Conservation (phyloP, 2,797 vertebrate species). For the Anableps anableps region DNA sequence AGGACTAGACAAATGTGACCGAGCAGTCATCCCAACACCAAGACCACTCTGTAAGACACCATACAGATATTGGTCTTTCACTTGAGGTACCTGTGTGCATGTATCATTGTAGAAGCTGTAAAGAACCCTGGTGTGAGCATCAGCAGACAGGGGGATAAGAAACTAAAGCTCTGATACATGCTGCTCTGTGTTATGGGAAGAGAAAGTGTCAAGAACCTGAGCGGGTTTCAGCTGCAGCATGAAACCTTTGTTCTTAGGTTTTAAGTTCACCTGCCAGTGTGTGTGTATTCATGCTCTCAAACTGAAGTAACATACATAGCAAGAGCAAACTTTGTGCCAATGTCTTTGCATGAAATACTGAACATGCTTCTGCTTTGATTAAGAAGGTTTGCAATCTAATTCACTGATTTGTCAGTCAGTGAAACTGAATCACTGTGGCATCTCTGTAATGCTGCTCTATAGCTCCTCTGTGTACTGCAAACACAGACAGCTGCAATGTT, state of each 20-base stretch:
- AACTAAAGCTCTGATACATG: slow-evolving; percentile 66
- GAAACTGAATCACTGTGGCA: slow-evolving; percentile 45
- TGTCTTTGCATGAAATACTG: background rate
- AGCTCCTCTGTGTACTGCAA: slow-evolving; percentile 56
- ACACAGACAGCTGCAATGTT: slow-evolving; percentile 69
- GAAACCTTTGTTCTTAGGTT: slow-evolving; percentile 40
- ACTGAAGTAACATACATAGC: slow-evolving; percentile 1
- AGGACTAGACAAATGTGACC: slow-evolving; percentile 64
- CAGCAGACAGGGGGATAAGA: slow-evolving; percentile 58
- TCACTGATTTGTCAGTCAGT: slow-evolving; percentile 39
- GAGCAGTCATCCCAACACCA: slow-evolving; percentile 51
- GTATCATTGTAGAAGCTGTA: slow-evolving; percentile 30
- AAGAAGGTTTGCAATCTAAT: background rate
- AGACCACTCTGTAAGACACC: slow-evolving; percentile 42
- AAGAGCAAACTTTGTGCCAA: background rate
- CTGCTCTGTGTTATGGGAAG: slow-evolving; percentile 58
- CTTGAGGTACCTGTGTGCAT: slow-evolving; percentile 18
- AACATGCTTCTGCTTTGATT: slow-evolving; percentile 12
- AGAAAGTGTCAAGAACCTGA: slow-evolving; percentile 46
- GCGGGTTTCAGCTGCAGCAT: slow-evolving; percentile 50
- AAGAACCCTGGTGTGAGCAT: slow-evolving; percentile 58
- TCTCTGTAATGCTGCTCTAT: slow-evolving; percentile 57
- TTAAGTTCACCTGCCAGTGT: slow-evolving; percentile 18
- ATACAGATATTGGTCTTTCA: slow-evolving; percentile 50
- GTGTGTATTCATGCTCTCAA: background rate